These are phyloP conservation scores for Aphrophora alni DNA, from an alignment of 2,888 invertebrate species.

Conservation along the genomic window DNA sequence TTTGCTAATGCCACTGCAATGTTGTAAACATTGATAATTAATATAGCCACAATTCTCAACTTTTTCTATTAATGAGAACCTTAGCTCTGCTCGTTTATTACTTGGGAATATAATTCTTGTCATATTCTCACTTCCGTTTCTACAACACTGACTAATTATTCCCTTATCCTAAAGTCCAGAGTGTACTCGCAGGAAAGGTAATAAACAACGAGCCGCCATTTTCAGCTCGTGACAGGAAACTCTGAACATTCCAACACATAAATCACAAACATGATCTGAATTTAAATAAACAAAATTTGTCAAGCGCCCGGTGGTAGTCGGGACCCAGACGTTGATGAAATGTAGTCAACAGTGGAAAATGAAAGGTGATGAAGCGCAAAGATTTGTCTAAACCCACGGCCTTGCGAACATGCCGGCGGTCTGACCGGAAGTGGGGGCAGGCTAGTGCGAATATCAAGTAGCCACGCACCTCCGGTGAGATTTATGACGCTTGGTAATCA, in stretches of 20 bases:
- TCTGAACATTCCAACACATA: not conserved
- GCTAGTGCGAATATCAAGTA: conserved; percentile 2
- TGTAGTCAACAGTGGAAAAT: not conserved
- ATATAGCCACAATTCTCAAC: too few species aligned
- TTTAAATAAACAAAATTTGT: conserved; percentile 6
- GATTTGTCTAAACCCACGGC: not conserved
- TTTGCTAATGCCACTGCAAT: too few species aligned
- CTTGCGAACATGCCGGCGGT: not conserved
- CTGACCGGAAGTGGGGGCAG: not conserved
- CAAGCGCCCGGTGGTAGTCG: not conserved
- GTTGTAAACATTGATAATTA: too few species aligned
- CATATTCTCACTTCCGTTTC: too few species aligned
- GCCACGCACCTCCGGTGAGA: not conserved
- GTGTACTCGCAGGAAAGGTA: not conserved
- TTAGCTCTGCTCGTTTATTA: too few species aligned
- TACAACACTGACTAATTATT: too few species aligned
- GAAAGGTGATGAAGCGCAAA: not conserved
- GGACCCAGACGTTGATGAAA: not conserved
- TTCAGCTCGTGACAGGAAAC: not conserved
- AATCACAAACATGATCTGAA: not conserved
- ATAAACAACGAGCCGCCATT: not conserved
- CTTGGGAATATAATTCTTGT: too few species aligned
- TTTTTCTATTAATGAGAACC: too few species aligned
- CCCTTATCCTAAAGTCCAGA: too few species aligned
- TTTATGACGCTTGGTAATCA: not conserved